Base-by-base conservation (phyloP, 1,140 invertebrate species). In the Caerostris extrusa region DNA sequence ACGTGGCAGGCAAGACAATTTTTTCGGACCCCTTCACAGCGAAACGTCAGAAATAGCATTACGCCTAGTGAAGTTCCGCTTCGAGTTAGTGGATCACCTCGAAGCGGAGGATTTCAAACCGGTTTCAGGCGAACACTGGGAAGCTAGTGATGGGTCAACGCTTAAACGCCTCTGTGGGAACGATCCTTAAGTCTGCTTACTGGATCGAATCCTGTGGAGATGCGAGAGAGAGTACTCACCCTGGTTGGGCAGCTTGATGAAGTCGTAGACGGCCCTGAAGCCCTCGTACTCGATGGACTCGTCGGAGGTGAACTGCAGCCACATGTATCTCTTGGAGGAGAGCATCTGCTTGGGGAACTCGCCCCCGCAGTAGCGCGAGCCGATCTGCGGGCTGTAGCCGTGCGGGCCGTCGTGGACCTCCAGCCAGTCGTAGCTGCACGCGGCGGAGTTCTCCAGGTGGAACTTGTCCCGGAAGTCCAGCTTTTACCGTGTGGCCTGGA, bases 401-500 rank as follows among this genome's bases (percentile, higher is more conserved):
- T 98, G 97, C n/a, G 97, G 97, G 0, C 98, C 98, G 95, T 98
- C 98, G 50, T 98, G 95, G 2, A 96, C 95, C 95, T 98, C 98
- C 69, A 98, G 96, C 96, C 97, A 98, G 96, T 99, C 98, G 96
- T 98, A 98, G 95, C 97, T 97, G 96, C 98, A 99, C 60, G 97
- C 96, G 12, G 97, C 96, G 57, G 97, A 97, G 56, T 97, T 96
- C 96, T 99, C 98, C 89, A 98, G 96, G 86, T 97, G 96, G 96
- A 98, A 99, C 93, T 97, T 96, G 95, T 98, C 98, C 82, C 98
- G 96, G 96, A 98, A 98, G 96, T 98, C 98, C 94, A 98, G 96
- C 94, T 97, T n/a, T 97, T 67, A 98, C 96, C 57, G 97, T 96
- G 96, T 98, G 97, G 14, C 97, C 97, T 92, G 96, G 96, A 19